phyloP scores from a whole-genome alignment of 2,888 invertebrate genomes.

The Trimorus sp. region DNA sequence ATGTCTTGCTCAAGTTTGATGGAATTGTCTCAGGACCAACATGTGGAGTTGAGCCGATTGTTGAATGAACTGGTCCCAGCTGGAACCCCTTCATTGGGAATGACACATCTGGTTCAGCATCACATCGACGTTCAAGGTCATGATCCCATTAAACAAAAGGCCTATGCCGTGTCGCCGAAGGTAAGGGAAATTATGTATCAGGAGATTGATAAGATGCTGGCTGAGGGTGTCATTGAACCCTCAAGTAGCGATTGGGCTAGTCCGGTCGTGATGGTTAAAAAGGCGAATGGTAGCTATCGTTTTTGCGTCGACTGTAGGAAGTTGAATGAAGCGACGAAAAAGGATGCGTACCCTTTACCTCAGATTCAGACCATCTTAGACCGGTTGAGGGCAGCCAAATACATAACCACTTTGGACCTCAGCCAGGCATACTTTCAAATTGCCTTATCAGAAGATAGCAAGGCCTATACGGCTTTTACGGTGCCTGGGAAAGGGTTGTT shows the following conservation, averaged over 20 bases:
- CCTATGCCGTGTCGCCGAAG: too few relatives aligned
- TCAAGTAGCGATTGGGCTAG: slow-evolving; percentile 68
- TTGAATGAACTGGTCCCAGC: too few relatives aligned
- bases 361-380: slow-evolving; percentile 9
- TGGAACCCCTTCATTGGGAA: too few relatives aligned
- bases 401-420: slow-evolving; percentile 68
- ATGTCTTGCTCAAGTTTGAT: too few relatives aligned
- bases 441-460: background rate
- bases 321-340: background rate
- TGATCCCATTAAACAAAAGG: too few relatives aligned
- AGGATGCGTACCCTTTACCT: too few relatives aligned
- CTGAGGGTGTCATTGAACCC: slow-evolving; percentile 2
- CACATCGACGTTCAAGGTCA: too few relatives aligned
- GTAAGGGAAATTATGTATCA: too few relatives aligned
- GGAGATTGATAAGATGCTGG: slow-evolving; percentile 11
- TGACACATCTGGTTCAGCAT: too few relatives aligned
- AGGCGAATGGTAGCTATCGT: too few relatives aligned
- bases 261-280: slow-evolving; percentile 70
- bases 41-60: too few relatives aligned
- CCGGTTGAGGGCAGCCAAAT: slow-evolving; percentile 5
- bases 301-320: slow-evolving; percentile 59
- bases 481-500: slow-evolving; percentile 37
- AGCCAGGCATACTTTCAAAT: slow-evolving; percentile 46
- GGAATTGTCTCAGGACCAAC: too few relatives aligned
- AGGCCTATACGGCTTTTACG: slow-evolving; percentile 5